Percentiles rank a stretch among this genome's conserved stretches.
Evolutionary conservation across 1,140 invertebrate species (phyloP).

Genomic region (Leptestheria dahalacensis): DNA sequence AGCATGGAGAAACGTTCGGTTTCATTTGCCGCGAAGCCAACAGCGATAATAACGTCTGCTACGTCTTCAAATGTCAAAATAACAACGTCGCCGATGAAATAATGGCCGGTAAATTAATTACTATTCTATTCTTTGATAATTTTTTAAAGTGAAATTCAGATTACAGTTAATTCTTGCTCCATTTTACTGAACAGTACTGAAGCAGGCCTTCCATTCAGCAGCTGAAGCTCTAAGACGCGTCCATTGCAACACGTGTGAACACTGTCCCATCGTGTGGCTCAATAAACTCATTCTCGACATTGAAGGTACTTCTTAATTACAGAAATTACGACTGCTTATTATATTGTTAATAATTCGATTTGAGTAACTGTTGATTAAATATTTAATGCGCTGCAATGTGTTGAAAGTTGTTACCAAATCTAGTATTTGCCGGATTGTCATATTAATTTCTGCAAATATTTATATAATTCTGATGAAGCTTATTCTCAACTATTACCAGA

Average conservation of each 20-base stretch:
- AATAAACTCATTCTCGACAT: slow-evolving; percentile 74
- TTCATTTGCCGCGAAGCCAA: slow-evolving; percentile 69
- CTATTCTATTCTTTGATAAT: no score
- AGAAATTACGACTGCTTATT: no score
- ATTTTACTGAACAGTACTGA: slow-evolving; percentile 50
- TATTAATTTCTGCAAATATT: no score
- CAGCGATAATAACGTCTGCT: slow-evolving; percentile 55
- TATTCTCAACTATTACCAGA: no score
- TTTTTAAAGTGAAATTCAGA: slow-evolving; percentile 4
- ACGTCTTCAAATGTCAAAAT: slow-evolving; percentile 81
- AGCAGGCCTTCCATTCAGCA: slow-evolving; percentile 58
- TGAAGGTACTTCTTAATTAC: slow-evolving; percentile 38
- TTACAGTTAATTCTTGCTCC: slow-evolving; percentile 12
- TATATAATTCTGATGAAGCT: no score
- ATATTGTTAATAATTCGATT: no score
- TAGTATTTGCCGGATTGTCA: no score
- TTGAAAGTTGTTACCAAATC: no score
- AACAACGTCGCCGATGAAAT: slow-evolving; percentile 61
- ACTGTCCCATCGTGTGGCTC: slow-evolving; percentile 92
- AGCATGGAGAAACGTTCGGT: slow-evolving; percentile 73
- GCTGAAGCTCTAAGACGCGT: slow-evolving; percentile 40
- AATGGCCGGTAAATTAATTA: slow-evolving; percentile 40
- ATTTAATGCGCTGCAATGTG: no score
- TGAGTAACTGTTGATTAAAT: no score
- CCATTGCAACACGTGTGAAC: slow-evolving; percentile 49